A percentile compares a stretch with the other conserved stretches of the same genome.
Conservation (phyloP, 2,113 vertebrate genomes). For the Petroica traversi region DNA sequence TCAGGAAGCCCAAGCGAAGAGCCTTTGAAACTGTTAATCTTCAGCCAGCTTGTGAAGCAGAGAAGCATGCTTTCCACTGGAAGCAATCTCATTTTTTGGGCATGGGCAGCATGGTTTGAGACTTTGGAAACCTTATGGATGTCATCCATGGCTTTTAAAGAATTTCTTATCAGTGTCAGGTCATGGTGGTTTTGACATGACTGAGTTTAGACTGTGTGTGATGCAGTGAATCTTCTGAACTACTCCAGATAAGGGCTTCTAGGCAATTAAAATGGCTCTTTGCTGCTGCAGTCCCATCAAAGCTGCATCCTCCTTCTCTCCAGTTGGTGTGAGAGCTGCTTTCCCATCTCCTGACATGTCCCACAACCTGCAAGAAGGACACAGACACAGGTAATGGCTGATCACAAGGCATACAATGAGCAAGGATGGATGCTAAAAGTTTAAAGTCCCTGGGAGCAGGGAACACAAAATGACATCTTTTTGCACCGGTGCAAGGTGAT, state of each 20-base stretch:
- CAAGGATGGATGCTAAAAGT: not conserved
- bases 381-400: not conserved
- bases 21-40: not conserved
- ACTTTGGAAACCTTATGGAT: not conserved
- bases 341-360: not conserved
- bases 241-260: not conserved
- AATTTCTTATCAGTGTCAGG: not conserved
- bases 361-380: not conserved
- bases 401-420: not conserved
- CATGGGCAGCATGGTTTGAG: not conserved
- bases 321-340: not conserved
- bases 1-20: not conserved
- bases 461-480: not conserved
- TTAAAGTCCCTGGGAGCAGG: not conserved
- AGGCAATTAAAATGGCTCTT: not conserved
- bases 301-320: not conserved
- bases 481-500: not conserved
- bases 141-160: not conserved
- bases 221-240: not conserved
- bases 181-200: rapidly evolving
- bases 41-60: not conserved
- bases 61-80: not conserved
- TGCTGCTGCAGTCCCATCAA: not conserved
- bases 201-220: not conserved
- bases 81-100: not conserved